Percentiles rank a stretch among this genome's conserved stretches.
Conservation (phyloP, 2,888 invertebrate species). For the Salpingus planirostris region DNA sequence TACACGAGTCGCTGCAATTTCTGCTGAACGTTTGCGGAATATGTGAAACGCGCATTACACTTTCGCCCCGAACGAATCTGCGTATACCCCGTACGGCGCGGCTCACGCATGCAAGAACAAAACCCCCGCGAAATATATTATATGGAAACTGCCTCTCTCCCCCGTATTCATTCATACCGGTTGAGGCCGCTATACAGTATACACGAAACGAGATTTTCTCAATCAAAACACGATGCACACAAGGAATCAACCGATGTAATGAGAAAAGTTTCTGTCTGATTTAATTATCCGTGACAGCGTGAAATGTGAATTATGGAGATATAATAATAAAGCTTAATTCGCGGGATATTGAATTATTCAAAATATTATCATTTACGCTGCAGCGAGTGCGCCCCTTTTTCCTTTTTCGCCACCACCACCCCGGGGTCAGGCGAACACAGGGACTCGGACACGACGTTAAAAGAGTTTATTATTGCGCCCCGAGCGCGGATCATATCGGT, state of each 20-base stretch:
- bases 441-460: no score
- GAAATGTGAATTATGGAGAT: slow-evolving; percentile 32
- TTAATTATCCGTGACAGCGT: slow-evolving; percentile 31
- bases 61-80: slow-evolving; percentile 7
- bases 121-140: no score
- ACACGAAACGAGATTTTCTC: slow-evolving; percentile 20
- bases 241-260: slow-evolving; percentile 25
- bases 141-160: no score
- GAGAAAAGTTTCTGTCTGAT: slow-evolving; percentile 31
- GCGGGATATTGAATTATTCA: slow-evolving; percentile 30
- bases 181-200: background rate
- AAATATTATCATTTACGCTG: slow-evolving; percentile 18
- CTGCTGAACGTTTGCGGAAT: slow-evolving; percentile 15
- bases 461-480: no score
- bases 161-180: slow-evolving; percentile 1
- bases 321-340: slow-evolving; percentile 29
- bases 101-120: slow-evolving; percentile 6
- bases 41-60: slow-evolving; percentile 12
- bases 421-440: no score
- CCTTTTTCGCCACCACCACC: no score
- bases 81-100: slow-evolving; percentile 8
- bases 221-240: slow-evolving; percentile 24
- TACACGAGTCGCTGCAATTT: slow-evolving; percentile 15
- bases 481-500: slow-evolving; percentile 9
- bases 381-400: no score